Conservation (phyloP, 2,888 invertebrate species). For the Arenicola marina region DNA sequence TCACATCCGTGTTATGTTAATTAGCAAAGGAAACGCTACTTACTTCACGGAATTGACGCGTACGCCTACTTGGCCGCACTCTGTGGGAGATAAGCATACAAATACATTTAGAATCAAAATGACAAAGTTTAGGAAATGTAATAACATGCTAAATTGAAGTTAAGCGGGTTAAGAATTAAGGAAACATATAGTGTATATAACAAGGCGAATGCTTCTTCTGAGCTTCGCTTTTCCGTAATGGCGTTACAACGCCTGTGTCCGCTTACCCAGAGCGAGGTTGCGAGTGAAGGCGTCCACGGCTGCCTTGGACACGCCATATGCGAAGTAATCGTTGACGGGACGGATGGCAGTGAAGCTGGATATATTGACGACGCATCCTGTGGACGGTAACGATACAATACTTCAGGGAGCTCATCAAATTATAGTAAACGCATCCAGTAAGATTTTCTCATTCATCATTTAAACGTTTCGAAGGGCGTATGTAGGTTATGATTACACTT, state of each 20-base stretch:
- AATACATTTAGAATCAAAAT: not conserved
- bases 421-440: no score
- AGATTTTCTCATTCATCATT: no score
- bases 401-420: no score
- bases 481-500: no score
- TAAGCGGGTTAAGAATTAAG: no score
- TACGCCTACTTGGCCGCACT: not conserved
- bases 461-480: no score
- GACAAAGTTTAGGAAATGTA: no score
- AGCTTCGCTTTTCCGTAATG: no score
- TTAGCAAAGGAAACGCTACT: not conserved
- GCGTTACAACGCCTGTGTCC: not conserved
- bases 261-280: slow-evolving; percentile 6
- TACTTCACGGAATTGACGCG: not conserved
- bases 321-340: slow-evolving; percentile 6
- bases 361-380: slow-evolving; percentile 3
- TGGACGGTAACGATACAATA: no score
- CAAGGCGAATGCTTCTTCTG: no score
- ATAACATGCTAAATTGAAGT: no score
- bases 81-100: not conserved
- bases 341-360: slow-evolving; percentile 1
- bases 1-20: not conserved
- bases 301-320: slow-evolving; percentile 5
- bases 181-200: no score
- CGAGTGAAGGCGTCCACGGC: slow-evolving; percentile 6